phyloP scores from a whole-genome alignment of 2,797 vertebrate genomes.

The Acanthornis magna region DNA sequence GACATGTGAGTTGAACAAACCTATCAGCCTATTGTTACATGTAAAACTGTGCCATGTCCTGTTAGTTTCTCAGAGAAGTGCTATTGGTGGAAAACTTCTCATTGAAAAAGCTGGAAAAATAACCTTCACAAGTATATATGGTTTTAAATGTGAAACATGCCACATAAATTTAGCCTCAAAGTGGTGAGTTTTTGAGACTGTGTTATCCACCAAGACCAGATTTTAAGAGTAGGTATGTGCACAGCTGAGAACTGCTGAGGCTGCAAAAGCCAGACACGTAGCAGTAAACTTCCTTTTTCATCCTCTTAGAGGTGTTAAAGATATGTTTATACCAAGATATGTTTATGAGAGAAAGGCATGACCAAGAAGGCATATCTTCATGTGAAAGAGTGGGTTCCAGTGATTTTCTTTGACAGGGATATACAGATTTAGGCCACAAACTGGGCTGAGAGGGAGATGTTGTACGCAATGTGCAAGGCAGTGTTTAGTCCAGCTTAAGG shows the following conservation, averaged over 20 bases:
- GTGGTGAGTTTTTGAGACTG: neutral
- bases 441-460: neutral
- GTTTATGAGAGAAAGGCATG: neutral
- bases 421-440: neutral
- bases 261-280: neutral
- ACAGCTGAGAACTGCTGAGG: neutral
- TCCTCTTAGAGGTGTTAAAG: neutral
- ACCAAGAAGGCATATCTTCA: neutral
- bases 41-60: neutral
- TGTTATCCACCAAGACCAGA: neutral
- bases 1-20: neutral
- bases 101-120: neutral
- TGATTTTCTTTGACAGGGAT: neutral
- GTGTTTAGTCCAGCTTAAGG: neutral
- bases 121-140: neutral
- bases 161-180: neutral
- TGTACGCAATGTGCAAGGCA: neutral
- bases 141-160: neutral
- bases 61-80: neutral
- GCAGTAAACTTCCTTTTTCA: neutral
- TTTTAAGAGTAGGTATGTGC: neutral
- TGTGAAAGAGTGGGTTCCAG: neutral
- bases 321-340: neutral
- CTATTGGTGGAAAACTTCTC: neutral
- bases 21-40: neutral